Conservation (phyloP, 2,797 vertebrate species). For the Melanotaenia parkinsoni region DNA sequence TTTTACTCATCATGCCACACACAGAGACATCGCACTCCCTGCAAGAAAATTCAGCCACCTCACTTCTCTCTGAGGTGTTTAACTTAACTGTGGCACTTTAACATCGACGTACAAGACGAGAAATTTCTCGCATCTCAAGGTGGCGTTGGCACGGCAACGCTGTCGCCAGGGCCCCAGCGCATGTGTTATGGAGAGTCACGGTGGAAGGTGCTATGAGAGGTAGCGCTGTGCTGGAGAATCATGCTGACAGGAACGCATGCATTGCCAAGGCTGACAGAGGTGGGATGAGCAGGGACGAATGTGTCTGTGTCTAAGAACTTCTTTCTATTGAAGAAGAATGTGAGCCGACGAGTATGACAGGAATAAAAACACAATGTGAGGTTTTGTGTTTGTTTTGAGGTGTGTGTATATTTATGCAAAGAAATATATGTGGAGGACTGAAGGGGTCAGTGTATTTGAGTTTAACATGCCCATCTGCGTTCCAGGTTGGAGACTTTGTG, state of each 20-base stretch:
- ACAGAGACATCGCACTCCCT: conserved; percentile 18
- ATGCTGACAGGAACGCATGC: conserved; percentile 76
- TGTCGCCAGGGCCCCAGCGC: conserved; percentile 46
- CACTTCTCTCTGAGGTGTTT: conserved; percentile 40
- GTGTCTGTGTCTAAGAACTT: conserved; percentile 20
- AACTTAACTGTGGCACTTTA: conserved; percentile 57
- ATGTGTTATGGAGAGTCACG: conserved; percentile 45
- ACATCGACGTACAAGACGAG: conserved; percentile 60
- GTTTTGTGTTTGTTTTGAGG: conserved; percentile 31
- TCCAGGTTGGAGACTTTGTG: conserved; percentile 52
- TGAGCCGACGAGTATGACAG: conserved; percentile 16
- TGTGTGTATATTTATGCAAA: conserved; percentile 21
- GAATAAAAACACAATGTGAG: conserved; percentile 37
- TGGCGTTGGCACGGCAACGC: conserved; percentile 73
- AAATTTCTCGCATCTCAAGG: conserved; percentile 63
- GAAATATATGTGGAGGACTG: conserved; percentile 8
- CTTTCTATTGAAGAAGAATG: conserved; percentile 22
- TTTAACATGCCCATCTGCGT: conserved; percentile 35
- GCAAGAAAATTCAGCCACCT: conserved; percentile 37
- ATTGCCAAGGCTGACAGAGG: conserved; percentile 47
- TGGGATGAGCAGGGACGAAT: conserved; percentile 21
- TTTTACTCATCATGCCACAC: conserved; percentile 29
- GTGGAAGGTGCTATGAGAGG: conserved; percentile 69
- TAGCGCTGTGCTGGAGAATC: conserved; percentile 50
- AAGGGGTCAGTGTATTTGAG: conserved; percentile 26